Base-by-base conservation (phyloP, 2,888 invertebrate species). In the Rhagonycha fulva region DNA sequence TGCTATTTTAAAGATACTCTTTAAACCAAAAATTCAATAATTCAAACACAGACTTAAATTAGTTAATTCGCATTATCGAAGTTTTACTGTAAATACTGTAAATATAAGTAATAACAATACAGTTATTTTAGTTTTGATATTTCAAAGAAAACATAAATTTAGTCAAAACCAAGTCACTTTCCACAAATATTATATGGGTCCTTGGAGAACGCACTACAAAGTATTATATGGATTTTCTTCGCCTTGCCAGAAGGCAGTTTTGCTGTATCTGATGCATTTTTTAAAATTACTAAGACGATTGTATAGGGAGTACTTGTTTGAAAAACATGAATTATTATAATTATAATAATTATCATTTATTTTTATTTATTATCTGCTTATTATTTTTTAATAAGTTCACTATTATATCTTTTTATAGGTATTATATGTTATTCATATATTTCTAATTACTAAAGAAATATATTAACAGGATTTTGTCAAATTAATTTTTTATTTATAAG, bases 221-320 rank as follows among this genome's bases (percentile, higher is more conserved):
- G 19, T 70, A 70, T 70, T 70, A 70, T 70, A 62, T 70, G 70
- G 62, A 70, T 62, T 70, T 70, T 70, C 70, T 61, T 10, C 23
- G 61, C 61, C 61, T 32, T 14, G 30, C 30, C 19, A 30, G 62
- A 62, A 62, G 70, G n/a, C 24, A 70, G 14, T 30, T 62, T 19
- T 28, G 19, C 14, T 12, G 28, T 62, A 62, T 10, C 19, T 30
- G 28, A 70, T 62, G 62, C 70, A 70, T 70, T 70, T 70, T 70
- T 70, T 26, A 19, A 70, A 70, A 70, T 70, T 70, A 62, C 60
- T n/a, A 5, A 47, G 47, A 47, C 47, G 7, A 47, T 47, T 47
- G 47, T 47, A n/a, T 47, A n/a, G 47, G 47, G 47, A 47, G 7
- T 47, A 47, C n/a, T 47, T n/a, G 47, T 7, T n/a, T n/a, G 2